Evolutionary conservation across 2,888 invertebrate genomes (phyloP), one percentile per base, ranked within the genome.

Genomic region (Bombyx huttoni): DNA sequence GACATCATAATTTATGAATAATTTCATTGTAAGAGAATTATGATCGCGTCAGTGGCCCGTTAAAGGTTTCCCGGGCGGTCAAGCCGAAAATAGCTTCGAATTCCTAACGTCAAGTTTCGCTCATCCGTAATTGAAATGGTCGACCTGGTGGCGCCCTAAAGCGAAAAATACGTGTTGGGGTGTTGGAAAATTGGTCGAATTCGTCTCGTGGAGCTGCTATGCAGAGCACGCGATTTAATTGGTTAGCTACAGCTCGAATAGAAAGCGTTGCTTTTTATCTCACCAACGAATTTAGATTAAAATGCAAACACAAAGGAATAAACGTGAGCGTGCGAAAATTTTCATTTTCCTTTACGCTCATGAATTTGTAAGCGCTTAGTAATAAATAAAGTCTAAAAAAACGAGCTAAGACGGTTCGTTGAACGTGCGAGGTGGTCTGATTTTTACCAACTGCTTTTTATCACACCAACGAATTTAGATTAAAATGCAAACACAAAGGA

Each of bases 21-120:
- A 40, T 40, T 40, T 40, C 9, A 40, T 40, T 45, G 52, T 57
- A 56, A 61, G 50, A 56, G 50, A 53, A 60, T 67, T 65, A 63
- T 59, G 62, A 8, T 54, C 67, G 65, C 64, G 61, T 73, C 73
- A 70, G 59, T 68, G 72, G 62, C 53, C 66, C 58, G 64, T 64
- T 67, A 64, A 71, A 68, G 67, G 67, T 53, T 62, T 61, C 60
- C 52, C 55, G 61, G 62, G 64, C 71, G 73, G 70, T 70, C 70
- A 73, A 70, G 64, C 63, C 58, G 68, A 75, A 75, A 76, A 78
- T 76, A 75, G 67, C 68, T 63, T 60, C 62, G 73, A 77, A 74
- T 70, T 70, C 67, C 67, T 61, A 61, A 69, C 67, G 63, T 73
- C 66, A 64, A 70, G 65, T 69, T 71, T 66, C 67, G 62, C 61